Evolutionary conservation across 2,888 invertebrate species (phyloP), one percentile per base, ranked within the genome.

Genomic region (Hyles lineata): DNA sequence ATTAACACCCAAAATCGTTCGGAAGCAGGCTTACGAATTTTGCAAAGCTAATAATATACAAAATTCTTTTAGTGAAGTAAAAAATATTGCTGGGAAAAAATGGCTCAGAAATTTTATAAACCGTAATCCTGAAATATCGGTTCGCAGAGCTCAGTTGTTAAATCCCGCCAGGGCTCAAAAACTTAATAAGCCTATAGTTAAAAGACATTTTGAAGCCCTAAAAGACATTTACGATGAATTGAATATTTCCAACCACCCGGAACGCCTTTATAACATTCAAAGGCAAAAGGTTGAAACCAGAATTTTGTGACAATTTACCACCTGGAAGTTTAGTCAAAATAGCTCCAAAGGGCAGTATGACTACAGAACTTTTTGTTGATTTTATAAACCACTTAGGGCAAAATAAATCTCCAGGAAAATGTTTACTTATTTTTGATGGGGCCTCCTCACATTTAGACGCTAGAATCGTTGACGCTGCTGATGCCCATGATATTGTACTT

Each of bases 341-440:
- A 78, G 73, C 79, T 25, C 75, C 80, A 60, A 82, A 80, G 72
- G 80, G 77, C 4, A 76, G 43, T 43, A 43, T 43, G 43, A 80
- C 78, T 11, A 74, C 72, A 19, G 74, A 74, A 62, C 60, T 77
- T 11, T 80, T 80, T 63, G 63, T 76, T 23, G 74, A 78, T 9
- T 80, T 77, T 29, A 75, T 80, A 19, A n/a, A 78, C 1, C 78
- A 80, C 70, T 72, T 43, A 43, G 76, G 70, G 0, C 58, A 77
- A 62, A 60, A 75, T 63, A 82, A 77, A 70, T 35, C 55, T 32
- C 72, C 76, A 19, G 77, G 77, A 11, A 76, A 74, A 69, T 80
- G 78, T 70, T 61, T 80, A 3, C 74, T 81, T 8, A 76, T 81
- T 23, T 83, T 81, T 74, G 80, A 83, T 74, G 81, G 80, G 2